Evolutionary conservation across 2,113 vertebrate species (phyloP).

Genomic region (Verasper variegatus): DNA sequence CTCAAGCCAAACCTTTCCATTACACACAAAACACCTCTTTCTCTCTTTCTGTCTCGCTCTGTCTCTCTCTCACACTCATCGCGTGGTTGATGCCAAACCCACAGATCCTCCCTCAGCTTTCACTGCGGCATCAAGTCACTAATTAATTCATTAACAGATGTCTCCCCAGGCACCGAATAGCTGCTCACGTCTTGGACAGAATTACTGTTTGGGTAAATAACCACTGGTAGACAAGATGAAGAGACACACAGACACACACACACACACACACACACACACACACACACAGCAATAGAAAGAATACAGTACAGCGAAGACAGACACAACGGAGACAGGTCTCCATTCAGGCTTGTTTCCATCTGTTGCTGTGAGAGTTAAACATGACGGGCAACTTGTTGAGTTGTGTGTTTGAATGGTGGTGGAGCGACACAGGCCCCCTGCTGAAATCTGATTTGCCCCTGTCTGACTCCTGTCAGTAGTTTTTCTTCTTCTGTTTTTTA

Average conservation of each 20-base stretch:
- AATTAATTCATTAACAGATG: constrained; percentile 77
- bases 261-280: constrained; percentile 4
- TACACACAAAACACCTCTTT: constrained; percentile 35
- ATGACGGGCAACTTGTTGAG: background rate
- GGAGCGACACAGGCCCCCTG: too few species aligned
- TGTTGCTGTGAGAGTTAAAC: too few species aligned
- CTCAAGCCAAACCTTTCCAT: constrained; percentile 57
- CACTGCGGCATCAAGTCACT: constrained; percentile 62
- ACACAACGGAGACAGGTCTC: constrained; percentile 31
- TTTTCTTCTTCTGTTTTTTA: too few species aligned
- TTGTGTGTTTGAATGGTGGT: background rate
- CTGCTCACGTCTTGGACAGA: constrained; percentile 53
- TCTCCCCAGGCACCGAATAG: constrained; percentile 55
- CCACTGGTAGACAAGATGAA: constrained; percentile 50
- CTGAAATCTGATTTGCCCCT: too few species aligned
- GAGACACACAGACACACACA: constrained; percentile 25
- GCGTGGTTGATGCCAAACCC: constrained; percentile 52
- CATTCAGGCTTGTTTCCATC: constrained; percentile 13
- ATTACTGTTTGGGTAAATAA: constrained; percentile 59
- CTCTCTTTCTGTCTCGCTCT: constrained; percentile 28
- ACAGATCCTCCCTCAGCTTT: constrained; percentile 71
- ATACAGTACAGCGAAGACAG: background rate
- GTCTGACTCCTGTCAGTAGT: too few species aligned
- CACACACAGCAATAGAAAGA: constrained; percentile 27
- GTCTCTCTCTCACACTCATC: constrained; percentile 23